These are phyloP conservation scores for Cyclopterus lumpus DNA, from an alignment of 2,797 vertebrate genomes.

Conservation along the genomic window DNA sequence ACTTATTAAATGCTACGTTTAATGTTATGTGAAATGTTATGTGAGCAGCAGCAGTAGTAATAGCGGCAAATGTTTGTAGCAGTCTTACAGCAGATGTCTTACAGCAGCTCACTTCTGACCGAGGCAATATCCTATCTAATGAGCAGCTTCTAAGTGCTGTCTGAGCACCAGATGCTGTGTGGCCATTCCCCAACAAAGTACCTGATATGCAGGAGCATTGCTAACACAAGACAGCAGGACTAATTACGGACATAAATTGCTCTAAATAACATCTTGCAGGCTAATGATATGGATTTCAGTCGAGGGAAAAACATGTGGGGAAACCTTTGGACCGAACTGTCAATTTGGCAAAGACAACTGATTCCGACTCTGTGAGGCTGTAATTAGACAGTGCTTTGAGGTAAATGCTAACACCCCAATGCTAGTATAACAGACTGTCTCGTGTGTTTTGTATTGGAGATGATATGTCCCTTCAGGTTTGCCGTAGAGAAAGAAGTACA, in stretches of 20 bases:
- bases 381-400: background rate
- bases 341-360: background rate
- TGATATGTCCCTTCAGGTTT: too few relatives aligned
- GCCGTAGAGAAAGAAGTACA: too few relatives aligned
- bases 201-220: background rate
- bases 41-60: background rate
- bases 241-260: background rate
- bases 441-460: too few relatives aligned
- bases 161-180: slow-evolving; percentile 18
- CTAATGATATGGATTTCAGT: background rate
- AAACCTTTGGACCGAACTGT: slow-evolving; percentile 1
- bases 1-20: slow-evolving; percentile 38
- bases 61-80: slow-evolving; percentile 14
- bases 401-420: slow-evolving; percentile 1
- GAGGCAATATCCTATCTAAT: slow-evolving; percentile 27
- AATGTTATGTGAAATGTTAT: slow-evolving; percentile 12
- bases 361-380: background rate
- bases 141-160: slow-evolving; percentile 19
- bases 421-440: too few relatives aligned
- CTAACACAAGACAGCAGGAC: background rate
- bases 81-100: slow-evolving; percentile 8
- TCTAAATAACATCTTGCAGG: background rate
- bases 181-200: background rate
- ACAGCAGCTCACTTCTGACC: slow-evolving; percentile 20
- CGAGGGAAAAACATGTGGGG: background rate